phyloP scores from a whole-genome alignment of 2,113 vertebrate genomes.

The Lycocorax pyrrhopterus region DNA sequence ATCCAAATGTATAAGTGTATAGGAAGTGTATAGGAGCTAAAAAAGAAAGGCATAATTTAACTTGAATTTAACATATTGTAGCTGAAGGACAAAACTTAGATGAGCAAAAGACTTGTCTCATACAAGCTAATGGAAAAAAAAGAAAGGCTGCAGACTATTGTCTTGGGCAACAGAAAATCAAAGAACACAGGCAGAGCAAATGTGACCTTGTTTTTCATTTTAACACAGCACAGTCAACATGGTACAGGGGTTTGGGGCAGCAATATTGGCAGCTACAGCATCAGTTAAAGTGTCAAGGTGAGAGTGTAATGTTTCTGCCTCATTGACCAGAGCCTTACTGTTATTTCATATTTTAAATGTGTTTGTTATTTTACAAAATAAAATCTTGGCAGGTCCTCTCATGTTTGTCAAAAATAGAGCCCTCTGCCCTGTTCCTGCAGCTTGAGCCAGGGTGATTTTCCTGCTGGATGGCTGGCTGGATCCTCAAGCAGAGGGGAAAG shows the following conservation, averaged over 20 bases:
- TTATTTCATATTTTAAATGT: neutral
- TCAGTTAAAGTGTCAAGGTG: neutral
- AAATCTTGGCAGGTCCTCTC: neutral
- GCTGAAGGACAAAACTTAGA: neutral
- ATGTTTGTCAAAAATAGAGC: neutral
- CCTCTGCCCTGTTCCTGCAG: neutral
- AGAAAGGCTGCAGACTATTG: neutral
- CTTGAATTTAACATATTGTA: neutral
- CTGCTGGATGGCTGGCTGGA: neutral
- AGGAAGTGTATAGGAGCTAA: neutral
- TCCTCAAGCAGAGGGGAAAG: neutral
- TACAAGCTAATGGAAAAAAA: neutral
- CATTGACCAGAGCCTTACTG: neutral
- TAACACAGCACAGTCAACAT: neutral
- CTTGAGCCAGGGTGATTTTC: neutral
- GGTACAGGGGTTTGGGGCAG: neutral
- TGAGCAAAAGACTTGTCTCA: neutral
- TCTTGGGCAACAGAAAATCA: neutral
- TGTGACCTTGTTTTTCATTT: neutral
- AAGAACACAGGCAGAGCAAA: neutral
- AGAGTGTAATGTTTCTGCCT: neutral
- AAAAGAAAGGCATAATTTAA: neutral
- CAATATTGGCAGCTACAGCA: neutral
- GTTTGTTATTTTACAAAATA: neutral
- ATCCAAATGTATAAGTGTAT: no score